Conservation (phyloP, 2,113 vertebrate species). For the Craseonycteris thonglongyai region DNA sequence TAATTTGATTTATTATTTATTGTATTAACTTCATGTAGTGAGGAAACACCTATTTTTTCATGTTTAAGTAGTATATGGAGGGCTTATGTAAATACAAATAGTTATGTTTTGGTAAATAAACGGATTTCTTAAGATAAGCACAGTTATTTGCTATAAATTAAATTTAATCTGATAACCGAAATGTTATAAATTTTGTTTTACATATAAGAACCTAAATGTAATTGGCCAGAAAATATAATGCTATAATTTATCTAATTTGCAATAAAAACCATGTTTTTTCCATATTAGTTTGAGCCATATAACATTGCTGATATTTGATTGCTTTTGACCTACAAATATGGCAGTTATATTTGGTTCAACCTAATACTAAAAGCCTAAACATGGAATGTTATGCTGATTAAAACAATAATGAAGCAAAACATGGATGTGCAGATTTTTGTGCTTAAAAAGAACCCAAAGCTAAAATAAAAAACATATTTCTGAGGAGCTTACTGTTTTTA, state of each 20-base stretch:
- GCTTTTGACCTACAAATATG: not conserved
- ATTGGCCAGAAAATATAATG: not conserved
- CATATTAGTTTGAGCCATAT: not conserved
- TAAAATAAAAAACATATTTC: constrained; percentile 10
- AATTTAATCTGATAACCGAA: not conserved
- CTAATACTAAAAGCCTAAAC: not conserved
- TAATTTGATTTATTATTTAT: not conserved
- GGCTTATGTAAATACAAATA: not conserved
- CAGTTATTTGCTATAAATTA: not conserved
- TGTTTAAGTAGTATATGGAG: not conserved
- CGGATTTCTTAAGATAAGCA: not conserved
- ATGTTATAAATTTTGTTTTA: not conserved
- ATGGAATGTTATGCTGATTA: not conserved
- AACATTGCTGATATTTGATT: not conserved
- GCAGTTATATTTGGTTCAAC: not conserved
- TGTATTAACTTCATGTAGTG: not conserved
- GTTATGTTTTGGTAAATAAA: not conserved
- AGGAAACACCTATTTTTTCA: not conserved
- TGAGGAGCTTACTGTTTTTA: constrained; percentile 34
- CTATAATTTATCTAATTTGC: not conserved
- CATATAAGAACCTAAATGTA: not conserved
- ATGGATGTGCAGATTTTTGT: constrained; percentile 32
- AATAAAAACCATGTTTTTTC: not conserved
- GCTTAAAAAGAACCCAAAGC: not conserved
- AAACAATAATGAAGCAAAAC: not conserved